Base-by-base conservation (phyloP, 2,888 invertebrate species). In the Aelia acuminata region DNA sequence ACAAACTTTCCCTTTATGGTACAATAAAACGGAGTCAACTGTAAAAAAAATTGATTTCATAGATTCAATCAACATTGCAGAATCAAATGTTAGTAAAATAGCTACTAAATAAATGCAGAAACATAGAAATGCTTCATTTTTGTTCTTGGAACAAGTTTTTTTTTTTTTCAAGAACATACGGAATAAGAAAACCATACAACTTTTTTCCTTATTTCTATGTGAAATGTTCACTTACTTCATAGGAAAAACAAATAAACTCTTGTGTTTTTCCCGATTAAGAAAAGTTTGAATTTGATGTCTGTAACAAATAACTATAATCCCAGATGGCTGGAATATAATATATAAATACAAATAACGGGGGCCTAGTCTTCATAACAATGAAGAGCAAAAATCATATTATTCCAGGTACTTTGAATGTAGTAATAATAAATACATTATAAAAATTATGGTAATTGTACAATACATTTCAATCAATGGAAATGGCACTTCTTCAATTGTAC, bases 401-500 rank as follows among this genome's bases (percentile, higher is more conserved):
- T 70, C 63, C 31, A 70, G 63, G 31, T 70, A 70, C 31, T 18
- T 70, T 35, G 31, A 35, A 70, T 18, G 26, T 70, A 35, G 15
- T 70, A 18, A 35, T 35, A 35, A 26, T 35, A n/a, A n/a, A n/a
- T n/a, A 31, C 15, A 5, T 15, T 31, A 63, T 63, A 63, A 63
- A 63, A 31, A 70, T 35, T 57, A 57, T 70, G 63, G 63, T 70
- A 70, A 70, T 70, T 18, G 35, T 70, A 70, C 5, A 35, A 70
- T 35, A 35, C 7, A 18, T 70, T 70, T 35, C 63, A 70, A 70
- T 63, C 63, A 26, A 31, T 31, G 63, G 31, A 70, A 70, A 70
- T 70, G 63, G 63, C 63, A 70, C 63, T 70, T 63, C 31, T 63
- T 70, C 18, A 35, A 35, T 70, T 35, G 63, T 70, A 70, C 63